Evolutionary conservation across 92 coral and sea anemone species (phyloP).

Genomic region (Umimayanthus chanpuru): DNA sequence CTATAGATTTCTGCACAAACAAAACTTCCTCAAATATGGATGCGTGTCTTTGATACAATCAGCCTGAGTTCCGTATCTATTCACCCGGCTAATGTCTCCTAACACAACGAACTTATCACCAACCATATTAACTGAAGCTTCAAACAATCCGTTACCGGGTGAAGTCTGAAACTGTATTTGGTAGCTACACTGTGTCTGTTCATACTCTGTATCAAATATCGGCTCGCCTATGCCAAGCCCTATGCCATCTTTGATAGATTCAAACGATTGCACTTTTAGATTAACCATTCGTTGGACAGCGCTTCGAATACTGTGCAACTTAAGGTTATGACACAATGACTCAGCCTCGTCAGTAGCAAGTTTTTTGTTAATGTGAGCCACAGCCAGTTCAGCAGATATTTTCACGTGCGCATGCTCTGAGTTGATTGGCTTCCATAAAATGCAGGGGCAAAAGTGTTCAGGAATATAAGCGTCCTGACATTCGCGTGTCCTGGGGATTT

Average conservation of each 20-base stretch:
- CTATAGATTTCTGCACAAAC: slow-evolving; percentile 44
- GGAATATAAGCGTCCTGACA: slow-evolving; percentile 63
- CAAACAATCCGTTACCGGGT: slow-evolving; percentile 66
- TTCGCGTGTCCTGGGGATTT: slow-evolving; percentile 50
- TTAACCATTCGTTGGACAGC: slow-evolving; percentile 59
- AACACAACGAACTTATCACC: slow-evolving; percentile 50
- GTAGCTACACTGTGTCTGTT: slow-evolving; percentile 60
- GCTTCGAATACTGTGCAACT: slow-evolving; percentile 48
- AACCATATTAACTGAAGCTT: slow-evolving; percentile 50
- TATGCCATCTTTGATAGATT: slow-evolving; percentile 48
- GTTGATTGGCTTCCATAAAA: slow-evolving; percentile 47
- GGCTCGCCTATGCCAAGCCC: slow-evolving; percentile 67
- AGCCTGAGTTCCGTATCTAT: slow-evolving; percentile 67
- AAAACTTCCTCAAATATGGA: slow-evolving; percentile 63
- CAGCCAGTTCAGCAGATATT: slow-evolving; percentile 58
- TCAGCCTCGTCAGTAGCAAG: slow-evolving; percentile 21
- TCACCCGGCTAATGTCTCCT: slow-evolving; percentile 67
- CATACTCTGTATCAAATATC: slow-evolving; percentile 35
- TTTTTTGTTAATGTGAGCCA: slow-evolving; percentile 47
- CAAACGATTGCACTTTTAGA: slow-evolving; percentile 48
- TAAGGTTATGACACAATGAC: slow-evolving; percentile 29
- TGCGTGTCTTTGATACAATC: slow-evolving; percentile 47
- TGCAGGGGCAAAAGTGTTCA: slow-evolving; percentile 72
- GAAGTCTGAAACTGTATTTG: slow-evolving; percentile 49
- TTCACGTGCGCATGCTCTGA: slow-evolving; percentile 58